phyloP scores from a whole-genome alignment of 2,113 vertebrate species.

The Brachirus orientalis region DNA sequence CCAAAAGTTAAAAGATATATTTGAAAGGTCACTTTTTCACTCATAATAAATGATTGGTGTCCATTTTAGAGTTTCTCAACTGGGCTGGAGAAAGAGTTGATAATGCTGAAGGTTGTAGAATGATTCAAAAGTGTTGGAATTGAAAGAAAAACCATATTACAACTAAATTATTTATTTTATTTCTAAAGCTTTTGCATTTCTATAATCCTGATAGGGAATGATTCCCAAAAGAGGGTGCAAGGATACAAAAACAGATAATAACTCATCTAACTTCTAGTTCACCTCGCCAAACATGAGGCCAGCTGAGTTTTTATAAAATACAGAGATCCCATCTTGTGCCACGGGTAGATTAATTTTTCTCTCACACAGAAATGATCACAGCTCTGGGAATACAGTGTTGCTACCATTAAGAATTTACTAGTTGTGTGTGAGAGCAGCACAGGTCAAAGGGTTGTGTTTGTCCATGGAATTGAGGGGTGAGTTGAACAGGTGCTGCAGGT shows the following conservation, averaged over 20 bases:
- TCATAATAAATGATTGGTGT: neutral
- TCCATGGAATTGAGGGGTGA: slow-evolving; percentile 28
- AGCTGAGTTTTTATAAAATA: neutral
- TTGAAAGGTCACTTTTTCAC: slow-evolving; percentile 4
- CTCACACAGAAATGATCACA: slow-evolving; percentile 1
- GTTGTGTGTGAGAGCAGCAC: slow-evolving; percentile 10
- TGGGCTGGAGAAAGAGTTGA: neutral
- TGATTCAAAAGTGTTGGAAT: neutral
- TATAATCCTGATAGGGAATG: neutral
- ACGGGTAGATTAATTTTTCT: slow-evolving; percentile 4
- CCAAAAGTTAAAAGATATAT: slow-evolving; percentile 4
- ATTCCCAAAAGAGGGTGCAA: neutral
- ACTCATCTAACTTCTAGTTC: slow-evolving; percentile 22
- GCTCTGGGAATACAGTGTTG: neutral
- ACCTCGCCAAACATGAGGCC: neutral
- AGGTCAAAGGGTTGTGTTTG: slow-evolving; percentile 9
- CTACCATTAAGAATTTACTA: slow-evolving; percentile 2
- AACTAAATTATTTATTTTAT: slow-evolving; percentile 1
- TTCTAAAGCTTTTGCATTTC: neutral
- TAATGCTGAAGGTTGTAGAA: neutral
- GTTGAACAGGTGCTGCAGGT: slow-evolving; percentile 46
- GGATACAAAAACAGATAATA: slow-evolving; percentile 4
- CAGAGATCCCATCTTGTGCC: slow-evolving; percentile 13
- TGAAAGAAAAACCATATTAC: neutral
- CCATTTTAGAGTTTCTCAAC: slow-evolving; percentile 6